Evolutionary conservation across 2,888 invertebrate species (phyloP).

Genomic region (Siphlonurus alternatus): DNA sequence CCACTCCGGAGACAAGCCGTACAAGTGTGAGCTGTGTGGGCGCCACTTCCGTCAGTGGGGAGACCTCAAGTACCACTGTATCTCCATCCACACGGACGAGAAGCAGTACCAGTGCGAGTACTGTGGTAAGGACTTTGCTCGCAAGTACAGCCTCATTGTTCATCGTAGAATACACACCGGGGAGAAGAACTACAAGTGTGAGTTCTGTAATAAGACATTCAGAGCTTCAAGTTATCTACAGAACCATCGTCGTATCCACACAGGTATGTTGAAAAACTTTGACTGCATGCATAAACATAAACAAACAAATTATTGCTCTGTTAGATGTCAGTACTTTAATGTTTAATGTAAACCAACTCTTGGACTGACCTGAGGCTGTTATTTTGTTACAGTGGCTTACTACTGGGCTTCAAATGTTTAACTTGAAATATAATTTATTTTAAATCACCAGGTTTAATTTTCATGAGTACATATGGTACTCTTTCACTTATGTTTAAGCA

Average conservation of each 20-base stretch:
- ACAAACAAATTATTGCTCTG: no score
- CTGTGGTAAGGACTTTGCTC: slow-evolving; percentile 74
- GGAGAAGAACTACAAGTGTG: slow-evolving; percentile 73
- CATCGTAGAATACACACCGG: slow-evolving; percentile 76
- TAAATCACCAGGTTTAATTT: no score
- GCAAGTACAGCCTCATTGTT: slow-evolving; percentile 71
- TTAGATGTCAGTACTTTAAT: no score
- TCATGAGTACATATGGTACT: no score
- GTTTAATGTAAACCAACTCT: background rate
- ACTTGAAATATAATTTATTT: no score
- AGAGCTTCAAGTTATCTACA: slow-evolving; percentile 72
- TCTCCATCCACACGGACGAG: slow-evolving; percentile 61
- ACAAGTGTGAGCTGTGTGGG: slow-evolving; percentile 62
- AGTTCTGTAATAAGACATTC: slow-evolving; percentile 67
- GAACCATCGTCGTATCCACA: slow-evolving; percentile 70
- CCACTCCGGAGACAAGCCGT: slow-evolving; percentile 74
- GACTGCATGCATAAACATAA: background rate
- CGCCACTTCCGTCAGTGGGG: slow-evolving; percentile 74
- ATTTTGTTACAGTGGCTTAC: no score
- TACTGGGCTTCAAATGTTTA: no score
- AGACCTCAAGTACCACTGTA: slow-evolving; percentile 71
- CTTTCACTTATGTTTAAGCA: no score
- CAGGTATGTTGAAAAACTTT: slow-evolving; percentile 47
- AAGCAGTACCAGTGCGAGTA: slow-evolving; percentile 78
- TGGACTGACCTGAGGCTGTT: no score